These are phyloP conservation scores for Atherinomorus stipes DNA, from an alignment of 2,113 vertebrate genomes.

Conservation along the genomic window DNA sequence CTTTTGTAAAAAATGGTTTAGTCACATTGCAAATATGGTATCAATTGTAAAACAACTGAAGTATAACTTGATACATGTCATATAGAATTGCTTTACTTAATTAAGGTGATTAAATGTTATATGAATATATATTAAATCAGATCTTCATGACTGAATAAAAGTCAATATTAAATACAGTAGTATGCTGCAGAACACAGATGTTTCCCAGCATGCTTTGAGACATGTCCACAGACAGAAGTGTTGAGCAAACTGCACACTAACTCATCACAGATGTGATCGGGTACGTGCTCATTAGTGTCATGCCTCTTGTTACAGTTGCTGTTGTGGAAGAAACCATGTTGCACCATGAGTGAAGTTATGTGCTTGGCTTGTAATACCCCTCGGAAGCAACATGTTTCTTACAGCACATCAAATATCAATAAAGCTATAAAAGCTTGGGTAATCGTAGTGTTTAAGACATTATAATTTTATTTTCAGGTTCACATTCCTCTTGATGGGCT, in stretches of 20 bases:
- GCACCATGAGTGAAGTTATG: neutral
- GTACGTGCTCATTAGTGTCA: neutral
- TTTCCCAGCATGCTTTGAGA: neutral
- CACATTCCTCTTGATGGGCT: too few relatives aligned
- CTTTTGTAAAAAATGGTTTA: neutral
- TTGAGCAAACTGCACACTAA: neutral
- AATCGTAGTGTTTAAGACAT: neutral
- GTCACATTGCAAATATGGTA: too few relatives aligned
- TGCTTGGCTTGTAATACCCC: slow-evolving; percentile 1
- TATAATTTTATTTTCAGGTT: too few relatives aligned
- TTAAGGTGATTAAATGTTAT: too few relatives aligned
- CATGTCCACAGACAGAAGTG: neutral
- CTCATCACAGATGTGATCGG: neutral
- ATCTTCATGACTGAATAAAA: neutral
- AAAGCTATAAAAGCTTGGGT: neutral
- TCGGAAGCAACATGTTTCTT: neutral
- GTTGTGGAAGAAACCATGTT: neutral
- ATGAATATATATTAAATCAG: neutral
- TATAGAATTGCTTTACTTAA: too few relatives aligned
- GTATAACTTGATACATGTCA: too few relatives aligned
- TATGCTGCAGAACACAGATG: neutral
- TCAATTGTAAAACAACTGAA: too few relatives aligned
- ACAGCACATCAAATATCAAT: too few relatives aligned
- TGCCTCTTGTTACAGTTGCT: neutral
- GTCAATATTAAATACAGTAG: neutral